Base-by-base conservation (phyloP, 2,113 vertebrate species). In the Elephantulus edwardii region DNA sequence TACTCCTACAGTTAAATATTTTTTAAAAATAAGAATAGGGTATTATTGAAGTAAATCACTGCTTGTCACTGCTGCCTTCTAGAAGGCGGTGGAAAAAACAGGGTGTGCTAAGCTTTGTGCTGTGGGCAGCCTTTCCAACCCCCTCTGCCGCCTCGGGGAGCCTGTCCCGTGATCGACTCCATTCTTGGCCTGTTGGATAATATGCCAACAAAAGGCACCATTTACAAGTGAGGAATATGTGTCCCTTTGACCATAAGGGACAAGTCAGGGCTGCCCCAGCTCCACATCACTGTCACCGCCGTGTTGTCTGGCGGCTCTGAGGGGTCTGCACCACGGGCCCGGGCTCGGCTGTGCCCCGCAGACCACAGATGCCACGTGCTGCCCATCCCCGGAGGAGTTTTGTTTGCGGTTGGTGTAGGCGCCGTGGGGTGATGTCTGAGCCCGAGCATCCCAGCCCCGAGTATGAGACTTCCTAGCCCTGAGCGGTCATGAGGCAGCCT, bases 1-100 rank as follows among this genome's bases (percentile, higher is more conserved):
- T 48, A 89, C 96, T 96, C 96, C 94, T 62, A 95, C 91, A 68
- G 87, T 26, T 46, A 76, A 52, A 83, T 62, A n/a, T 50, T 93
- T 92, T 72, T 56, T 14, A 86, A 74, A 93, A 93, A 90, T 56
- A 70, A 92, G 95, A 94, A 82, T 62, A 62, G 88, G 91, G 84
- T 87, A 44, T 62, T 91, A 76, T 64, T 56, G 93, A 92, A 71
- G 86, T 64, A 70, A 56, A 91, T 68, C 14, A 28, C 1, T 22
- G 58, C 79, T 84, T 91, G 92, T 94, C 72, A 1, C 2, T 7
- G 74, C 26, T 17, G 30, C 28, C 28, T 75, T 86, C 89, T 48
- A 76, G 60, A 42, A 92, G 90, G 71, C 91, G 30, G 76, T 6
- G 83, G 75, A 11, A 50, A 66, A 76, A 83, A 26, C 42, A 19